Base-by-base conservation (phyloP, 2,797 vertebrate genomes). In the Siniperca undulata region DNA sequence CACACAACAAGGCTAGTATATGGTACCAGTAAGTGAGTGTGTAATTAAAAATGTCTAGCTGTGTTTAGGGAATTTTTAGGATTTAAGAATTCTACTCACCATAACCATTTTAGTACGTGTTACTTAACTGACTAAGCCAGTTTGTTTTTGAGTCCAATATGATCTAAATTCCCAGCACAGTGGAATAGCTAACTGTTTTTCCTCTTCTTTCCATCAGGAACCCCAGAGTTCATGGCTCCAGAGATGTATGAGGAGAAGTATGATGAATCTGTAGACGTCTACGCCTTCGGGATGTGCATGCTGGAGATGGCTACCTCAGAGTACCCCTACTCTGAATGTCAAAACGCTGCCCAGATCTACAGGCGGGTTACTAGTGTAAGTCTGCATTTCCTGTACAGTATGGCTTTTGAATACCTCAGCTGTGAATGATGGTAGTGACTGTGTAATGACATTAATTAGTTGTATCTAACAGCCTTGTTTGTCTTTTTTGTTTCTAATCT, bases 161-260 rank as follows among this genome's bases (percentile, higher is more conserved):
- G 13, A 14, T 14, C 13, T 46, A 46, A 46, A 46, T 46, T 46
- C 44, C 44, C 11, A 12, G 44, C 44, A 46, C 44, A 46, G 11
- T 67, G 40, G 40, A 42, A 42, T 42, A 42, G 40, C 40, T 52
- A 0, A 24, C 58, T 9, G 1, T 34, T 61, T 73, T 50, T 2
- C 24, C 2, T 55, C 13, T 72, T 3, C 20, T 36, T 42, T 30
- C 95, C 96, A 94, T 90, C 78, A 94, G 93, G 94, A 95, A 99
- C 98, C 90, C 98, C 98, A 1, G 94, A 95, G 91, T 95, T 99
- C 94, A 99, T 99, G 98, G 98, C 98, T 80, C 98, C 98, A 61
- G 98, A 99, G 97, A 99, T 99, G 98, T 99, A 99, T 86, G 99
- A 99, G 91, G 99, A 99, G 96, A 99, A 99, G 95, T 99, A 99